Evolutionary conservation across 2,888 invertebrate species (phyloP).

Genomic region (Herminia tarsipennalis): DNA sequence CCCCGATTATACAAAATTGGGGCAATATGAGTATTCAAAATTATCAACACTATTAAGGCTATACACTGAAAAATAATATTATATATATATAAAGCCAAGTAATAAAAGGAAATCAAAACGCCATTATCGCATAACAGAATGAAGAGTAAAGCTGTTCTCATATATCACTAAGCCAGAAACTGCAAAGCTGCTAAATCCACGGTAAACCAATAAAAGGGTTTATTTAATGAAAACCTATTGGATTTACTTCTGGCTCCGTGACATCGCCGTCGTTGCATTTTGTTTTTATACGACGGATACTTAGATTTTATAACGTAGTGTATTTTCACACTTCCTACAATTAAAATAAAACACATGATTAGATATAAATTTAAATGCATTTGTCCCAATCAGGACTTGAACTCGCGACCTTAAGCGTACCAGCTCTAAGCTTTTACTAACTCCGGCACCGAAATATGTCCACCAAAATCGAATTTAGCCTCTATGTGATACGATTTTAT

Average conservation of each 20-base stretch:
- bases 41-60: too few species aligned
- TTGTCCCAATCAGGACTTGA: too few species aligned
- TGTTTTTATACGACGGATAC: slow-evolving; percentile 55
- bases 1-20: too few species aligned
- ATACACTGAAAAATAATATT: too few species aligned
- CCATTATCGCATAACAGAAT: slow-evolving; percentile 4
- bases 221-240: slow-evolving; percentile 83
- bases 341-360: not conserved
- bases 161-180: slow-evolving; percentile 50
- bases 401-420: too few species aligned
- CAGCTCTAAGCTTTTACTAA: too few species aligned
- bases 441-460: too few species aligned
- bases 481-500: too few species aligned
- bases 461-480: too few species aligned
- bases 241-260: slow-evolving; percentile 65
- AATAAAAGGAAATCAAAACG: slow-evolving; percentile 6
- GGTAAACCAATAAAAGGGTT: slow-evolving; percentile 84
- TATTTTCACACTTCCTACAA: not conserved
- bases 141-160: slow-evolving; percentile 32
- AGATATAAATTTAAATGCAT: too few species aligned
- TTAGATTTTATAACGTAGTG: slow-evolving; percentile 31
- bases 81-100: not conserved
- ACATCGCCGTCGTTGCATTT: slow-evolving; percentile 63
- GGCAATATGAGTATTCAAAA: too few species aligned
- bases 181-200: slow-evolving; percentile 71